Percentiles rank a stretch among this genome's conserved stretches.
Conservation (phyloP, 2,113 vertebrate species). For the Sander lucioperca region DNA sequence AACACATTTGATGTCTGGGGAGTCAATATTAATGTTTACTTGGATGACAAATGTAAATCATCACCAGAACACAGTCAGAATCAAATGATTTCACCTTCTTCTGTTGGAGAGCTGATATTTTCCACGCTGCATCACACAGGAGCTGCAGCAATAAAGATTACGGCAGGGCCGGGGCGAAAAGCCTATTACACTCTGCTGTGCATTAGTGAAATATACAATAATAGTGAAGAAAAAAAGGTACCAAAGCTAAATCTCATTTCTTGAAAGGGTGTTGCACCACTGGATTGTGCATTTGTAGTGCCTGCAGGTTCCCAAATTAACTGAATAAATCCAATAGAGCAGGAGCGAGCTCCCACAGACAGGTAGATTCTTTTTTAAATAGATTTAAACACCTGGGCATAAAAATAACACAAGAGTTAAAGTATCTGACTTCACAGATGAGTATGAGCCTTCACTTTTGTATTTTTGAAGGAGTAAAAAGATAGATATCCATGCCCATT, state of each 20-base stretch:
- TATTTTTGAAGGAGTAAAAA: neutral
- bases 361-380: constrained; percentile 31
- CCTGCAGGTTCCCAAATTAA: constrained; percentile 40
- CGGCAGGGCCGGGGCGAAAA: constrained; percentile 19
- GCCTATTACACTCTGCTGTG: constrained; percentile 44
- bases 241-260: constrained; percentile 52
- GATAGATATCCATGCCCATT: neutral
- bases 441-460: neutral
- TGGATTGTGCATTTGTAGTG: constrained; percentile 14
- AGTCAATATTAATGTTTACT: neutral
- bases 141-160: constrained; percentile 55
- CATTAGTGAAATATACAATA: constrained; percentile 61
- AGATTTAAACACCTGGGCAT: constrained; percentile 22
- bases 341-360: constrained; percentile 6
- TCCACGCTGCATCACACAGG: constrained; percentile 15
- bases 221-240: constrained; percentile 29
- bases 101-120: constrained; percentile 22
- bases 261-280: constrained; percentile 23
- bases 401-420: constrained; percentile 8
- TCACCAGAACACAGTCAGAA: constrained; percentile 1
- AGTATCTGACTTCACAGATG: neutral
- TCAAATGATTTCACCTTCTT: neutral
- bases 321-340: constrained; percentile 41
- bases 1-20: neutral
- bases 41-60: neutral